Conservation (phyloP, 2,797 vertebrate species). For the Enteromius thamalakanensis region DNA sequence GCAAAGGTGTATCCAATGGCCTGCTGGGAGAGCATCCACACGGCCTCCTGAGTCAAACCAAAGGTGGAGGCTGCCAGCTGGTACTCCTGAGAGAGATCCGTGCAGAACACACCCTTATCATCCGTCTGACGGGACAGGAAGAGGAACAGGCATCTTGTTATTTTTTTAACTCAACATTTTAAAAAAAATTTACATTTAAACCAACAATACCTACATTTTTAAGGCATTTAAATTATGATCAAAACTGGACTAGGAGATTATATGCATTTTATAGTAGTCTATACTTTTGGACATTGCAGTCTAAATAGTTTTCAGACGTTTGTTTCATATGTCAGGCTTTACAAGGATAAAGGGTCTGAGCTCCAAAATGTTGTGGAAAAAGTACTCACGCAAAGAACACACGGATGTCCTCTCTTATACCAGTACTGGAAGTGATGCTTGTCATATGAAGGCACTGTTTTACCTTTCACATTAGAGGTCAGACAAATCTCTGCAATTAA, state of each 20-base stretch:
- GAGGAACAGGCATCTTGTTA: not conserved
- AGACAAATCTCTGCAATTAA: constrained; percentile 84
- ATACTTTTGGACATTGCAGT: no score
- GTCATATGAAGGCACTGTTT: constrained; percentile 85
- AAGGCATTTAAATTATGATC: not conserved
- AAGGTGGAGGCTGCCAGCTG: constrained; percentile 89
- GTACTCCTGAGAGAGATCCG: constrained; percentile 91
- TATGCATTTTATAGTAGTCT: not conserved
- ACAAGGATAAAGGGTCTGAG: not conserved
- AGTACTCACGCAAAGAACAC: constrained; percentile 90
- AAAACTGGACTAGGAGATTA: not conserved
- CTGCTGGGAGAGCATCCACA: constrained; percentile 89
- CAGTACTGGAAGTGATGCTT: constrained; percentile 94
- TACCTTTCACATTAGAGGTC: constrained; percentile 94
- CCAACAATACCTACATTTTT: not conserved
- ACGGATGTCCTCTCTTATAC: constrained; percentile 87
- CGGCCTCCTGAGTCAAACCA: constrained; percentile 79
- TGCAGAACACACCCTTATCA: constrained; percentile 95
- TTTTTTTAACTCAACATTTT: not conserved
- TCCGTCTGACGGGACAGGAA: constrained; percentile 84
- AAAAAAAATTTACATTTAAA: not conserved
- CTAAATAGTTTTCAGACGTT: not conserved
- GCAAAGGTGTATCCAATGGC: constrained; percentile 90
- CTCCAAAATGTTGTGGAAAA: not conserved
- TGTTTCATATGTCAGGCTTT: not conserved